phyloP scores from a whole-genome alignment of 2,888 invertebrate genomes.

The Abscondita cerata region DNA sequence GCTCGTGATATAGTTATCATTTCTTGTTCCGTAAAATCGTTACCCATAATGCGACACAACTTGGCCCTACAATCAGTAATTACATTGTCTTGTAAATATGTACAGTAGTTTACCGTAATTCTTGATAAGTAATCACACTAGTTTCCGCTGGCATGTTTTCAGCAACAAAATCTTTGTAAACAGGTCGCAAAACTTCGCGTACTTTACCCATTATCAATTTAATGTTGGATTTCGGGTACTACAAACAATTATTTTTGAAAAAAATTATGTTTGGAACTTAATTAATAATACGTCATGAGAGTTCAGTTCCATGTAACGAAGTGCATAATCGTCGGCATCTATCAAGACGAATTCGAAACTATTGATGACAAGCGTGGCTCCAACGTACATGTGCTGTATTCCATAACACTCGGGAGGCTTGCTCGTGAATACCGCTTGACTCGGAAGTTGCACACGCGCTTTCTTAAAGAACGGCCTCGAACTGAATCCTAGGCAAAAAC shows the following conservation, averaged over 20 bases:
- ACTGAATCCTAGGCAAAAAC: slow-evolving; percentile 58
- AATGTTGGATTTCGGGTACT: slow-evolving; percentile 80
- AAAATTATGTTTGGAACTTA: background rate
- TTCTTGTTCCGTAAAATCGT: slow-evolving; percentile 80
- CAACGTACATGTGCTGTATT: slow-evolving; percentile 84
- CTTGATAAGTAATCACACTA: slow-evolving; percentile 55
- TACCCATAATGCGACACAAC: slow-evolving; percentile 70
- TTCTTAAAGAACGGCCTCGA: slow-evolving; percentile 71
- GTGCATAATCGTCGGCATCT: slow-evolving; percentile 85
- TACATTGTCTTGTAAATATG: too few species aligned
- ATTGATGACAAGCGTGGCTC: slow-evolving; percentile 78
- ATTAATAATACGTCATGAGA: slow-evolving; percentile 66
- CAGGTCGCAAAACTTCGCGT: slow-evolving; percentile 69
- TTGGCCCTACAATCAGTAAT: slow-evolving; percentile 66
- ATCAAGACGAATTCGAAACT: slow-evolving; percentile 79
- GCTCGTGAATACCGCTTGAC: slow-evolving; percentile 73
- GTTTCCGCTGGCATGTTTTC: slow-evolving; percentile 65
- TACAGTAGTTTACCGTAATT: slow-evolving; percentile 55
- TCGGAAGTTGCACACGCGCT: slow-evolving; percentile 74
- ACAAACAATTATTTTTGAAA: slow-evolving; percentile 24
- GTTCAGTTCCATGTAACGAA: slow-evolving; percentile 86
- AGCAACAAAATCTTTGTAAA: slow-evolving; percentile 79
- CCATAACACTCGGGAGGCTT: slow-evolving; percentile 78
- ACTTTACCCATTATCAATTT: slow-evolving; percentile 77
- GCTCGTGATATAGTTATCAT: slow-evolving; percentile 77